These are phyloP conservation scores for Gouania willdenowi DNA, from an alignment of 2,797 vertebrate genomes.

Conservation along the genomic window DNA sequence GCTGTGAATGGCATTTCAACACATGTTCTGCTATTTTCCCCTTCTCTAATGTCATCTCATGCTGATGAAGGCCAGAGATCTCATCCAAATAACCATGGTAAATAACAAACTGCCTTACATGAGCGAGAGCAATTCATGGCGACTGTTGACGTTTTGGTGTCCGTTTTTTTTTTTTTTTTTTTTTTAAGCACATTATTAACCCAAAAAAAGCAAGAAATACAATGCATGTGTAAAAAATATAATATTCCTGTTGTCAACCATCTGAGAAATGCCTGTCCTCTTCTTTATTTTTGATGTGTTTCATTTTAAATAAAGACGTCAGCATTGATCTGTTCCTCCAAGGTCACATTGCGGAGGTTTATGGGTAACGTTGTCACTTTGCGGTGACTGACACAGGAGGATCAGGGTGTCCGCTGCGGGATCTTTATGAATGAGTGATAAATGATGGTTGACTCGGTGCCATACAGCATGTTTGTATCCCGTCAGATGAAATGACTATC, in stretches of 20 bases:
- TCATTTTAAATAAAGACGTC: too few relatives aligned
- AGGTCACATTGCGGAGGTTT: conserved; percentile 20
- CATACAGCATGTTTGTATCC: conserved; percentile 21
- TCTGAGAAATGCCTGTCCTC: too few relatives aligned
- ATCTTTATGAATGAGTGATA: conserved; percentile 17
- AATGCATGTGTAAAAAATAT: conserved; percentile 1
- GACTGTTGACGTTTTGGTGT: too few relatives aligned
- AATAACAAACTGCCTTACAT: conserved; percentile 68
- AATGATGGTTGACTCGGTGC: conserved; percentile 13
- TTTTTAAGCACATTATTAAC: too few relatives aligned
- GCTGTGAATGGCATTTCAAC: conserved; percentile 63
- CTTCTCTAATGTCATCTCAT: conserved; percentile 73
- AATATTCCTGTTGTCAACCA: too few relatives aligned
- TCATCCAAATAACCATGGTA: conserved; percentile 80
- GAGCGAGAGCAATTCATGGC: conserved; percentile 25
- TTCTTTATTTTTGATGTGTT: too few relatives aligned
- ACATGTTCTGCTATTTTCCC: conserved; percentile 69
- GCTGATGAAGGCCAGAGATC: conserved; percentile 79
- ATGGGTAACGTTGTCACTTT: conserved; percentile 12
- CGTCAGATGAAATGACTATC: conserved; percentile 13
- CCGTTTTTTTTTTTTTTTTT: not conserved
- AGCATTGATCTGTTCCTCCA: conserved; percentile 16
- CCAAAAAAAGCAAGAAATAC: too few relatives aligned
- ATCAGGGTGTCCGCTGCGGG: conserved; percentile 16
- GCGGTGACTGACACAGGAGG: conserved; percentile 7